Evolutionary conservation across 1,140 invertebrate genomes (phyloP).

Genomic region (Pollicipes pollicipes): DNA sequence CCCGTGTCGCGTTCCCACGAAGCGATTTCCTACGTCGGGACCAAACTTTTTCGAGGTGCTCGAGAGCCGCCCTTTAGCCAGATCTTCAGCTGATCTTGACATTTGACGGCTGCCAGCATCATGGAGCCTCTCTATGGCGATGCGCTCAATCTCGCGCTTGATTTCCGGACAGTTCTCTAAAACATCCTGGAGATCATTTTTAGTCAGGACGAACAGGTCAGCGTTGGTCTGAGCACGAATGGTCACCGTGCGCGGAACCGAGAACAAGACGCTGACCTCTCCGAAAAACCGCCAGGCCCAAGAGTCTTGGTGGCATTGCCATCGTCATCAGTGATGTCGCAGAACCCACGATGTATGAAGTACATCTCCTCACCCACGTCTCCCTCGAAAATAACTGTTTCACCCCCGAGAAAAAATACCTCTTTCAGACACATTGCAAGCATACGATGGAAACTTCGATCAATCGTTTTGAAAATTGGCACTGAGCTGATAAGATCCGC

Average conservation of each 20-base stretch:
- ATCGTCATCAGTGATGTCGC: not conserved
- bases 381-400: not conserved
- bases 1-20: not conserved
- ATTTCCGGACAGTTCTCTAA: not conserved
- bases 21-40: not conserved
- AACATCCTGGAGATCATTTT: not conserved
- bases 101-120: not conserved
- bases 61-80: no score
- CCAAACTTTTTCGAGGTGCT: no score
- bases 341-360: not conserved
- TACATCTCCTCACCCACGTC: not conserved
- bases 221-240: not conserved
- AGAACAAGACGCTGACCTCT: not conserved
- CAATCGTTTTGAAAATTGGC: not conserved
- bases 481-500: not conserved
- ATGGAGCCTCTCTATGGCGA: not conserved
- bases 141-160: not conserved
- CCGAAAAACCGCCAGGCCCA: not conserved
- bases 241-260: not conserved
- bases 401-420: not conserved
- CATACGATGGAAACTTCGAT: not conserved
- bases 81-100: no score
- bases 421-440: not conserved
- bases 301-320: not conserved
- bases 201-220: not conserved